Percentiles rank a stretch among this genome's conserved stretches.
phyloP scores from a whole-genome alignment of 1,140 invertebrate genomes.

The Asobara japonica region DNA sequence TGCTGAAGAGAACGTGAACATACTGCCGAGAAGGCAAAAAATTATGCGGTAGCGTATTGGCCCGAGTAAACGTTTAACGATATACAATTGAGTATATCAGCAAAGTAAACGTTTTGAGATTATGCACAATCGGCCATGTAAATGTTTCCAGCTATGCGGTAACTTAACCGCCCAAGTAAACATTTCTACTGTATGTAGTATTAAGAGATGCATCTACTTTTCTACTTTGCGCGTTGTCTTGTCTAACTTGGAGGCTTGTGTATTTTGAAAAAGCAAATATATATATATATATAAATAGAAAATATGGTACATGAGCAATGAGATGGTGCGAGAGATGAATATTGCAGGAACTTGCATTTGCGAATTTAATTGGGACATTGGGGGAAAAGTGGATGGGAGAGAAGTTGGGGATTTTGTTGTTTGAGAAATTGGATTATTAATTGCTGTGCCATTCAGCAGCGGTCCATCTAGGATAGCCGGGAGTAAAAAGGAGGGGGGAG shows the following conservation, averaged over 20 bases:
- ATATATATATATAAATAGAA: too few relatives aligned
- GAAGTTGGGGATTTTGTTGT: slow-evolving; percentile 56
- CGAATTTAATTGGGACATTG: slow-evolving; percentile 40
- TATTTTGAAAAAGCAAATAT: slow-evolving; percentile 44
- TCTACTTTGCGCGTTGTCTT: slow-evolving; percentile 42
- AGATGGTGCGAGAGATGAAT: slow-evolving; percentile 34
- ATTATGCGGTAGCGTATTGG: too few relatives aligned
- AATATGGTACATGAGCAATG: too few relatives aligned
- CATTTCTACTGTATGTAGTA: slow-evolving; percentile 27
- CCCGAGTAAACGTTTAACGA: too few relatives aligned
- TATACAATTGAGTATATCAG: too few relatives aligned
- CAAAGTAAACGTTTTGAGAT: too few relatives aligned
- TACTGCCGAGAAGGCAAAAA: too few relatives aligned
- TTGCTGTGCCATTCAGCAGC: slow-evolving; percentile 64
- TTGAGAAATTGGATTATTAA: slow-evolving; percentile 55
- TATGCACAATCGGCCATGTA: too few relatives aligned
- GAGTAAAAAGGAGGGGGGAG: slow-evolving; percentile 65
- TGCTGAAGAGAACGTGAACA: too few relatives aligned
- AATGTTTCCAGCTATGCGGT: too few relatives aligned
- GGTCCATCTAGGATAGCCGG: slow-evolving; percentile 63
- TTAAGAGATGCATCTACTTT: too few relatives aligned
- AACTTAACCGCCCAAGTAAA: too few relatives aligned
- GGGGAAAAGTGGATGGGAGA: slow-evolving; percentile 41
- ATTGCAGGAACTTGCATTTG: slow-evolving; percentile 48
- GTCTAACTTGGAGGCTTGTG: slow-evolving; percentile 6